Evolutionary conservation across 2,888 invertebrate species (phyloP), one percentile per base, ranked within the genome.

Genomic region (Amiota communis): DNA sequence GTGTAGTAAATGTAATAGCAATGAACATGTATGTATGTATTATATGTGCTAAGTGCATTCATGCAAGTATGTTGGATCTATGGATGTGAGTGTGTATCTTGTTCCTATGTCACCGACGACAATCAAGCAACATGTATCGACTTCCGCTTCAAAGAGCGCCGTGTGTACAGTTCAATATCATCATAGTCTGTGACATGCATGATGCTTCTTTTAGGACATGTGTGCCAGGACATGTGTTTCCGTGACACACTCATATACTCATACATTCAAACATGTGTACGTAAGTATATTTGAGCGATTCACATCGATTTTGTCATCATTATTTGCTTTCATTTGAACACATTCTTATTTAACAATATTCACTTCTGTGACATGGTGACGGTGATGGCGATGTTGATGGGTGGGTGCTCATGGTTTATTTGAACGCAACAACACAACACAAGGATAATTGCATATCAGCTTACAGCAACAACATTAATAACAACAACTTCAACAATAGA

Each of bases 401-500:
- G 36, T 36, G 36, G 36, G 36, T 36, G 36, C 36, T 36, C 36
- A 36, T 36, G 36, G 36, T 36, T 36, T 6, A 36, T 36, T 36
- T 36, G 36, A 36, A 36, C 36, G 6, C 36, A 36, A 36, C 8
- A 36, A 36, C 36, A 36, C 15, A 53, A 53, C 36, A 36, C 15
- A 53, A 53, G 53, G 13, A 13, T 53, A 53, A 53, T 53, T 53
- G 53, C 53, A 53, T 53, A 53, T 53, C 53, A 53, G 53, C 53
- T 53, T n/a, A 12, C 46, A 46, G 2, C 48, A 69, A 56, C 20
- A 23, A 15, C 0, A 8, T 4, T 47, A 8, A 47, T 49, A n/a
- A 75, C 57, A 72, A 65, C 72, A 64, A 36, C 75, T 72, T 36
- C 36, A 36, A 36, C 6, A 6, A 36, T 36, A 36, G 36, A 2